Base-by-base conservation (phyloP, 2,113 vertebrate species). In the Serinus canaria region DNA sequence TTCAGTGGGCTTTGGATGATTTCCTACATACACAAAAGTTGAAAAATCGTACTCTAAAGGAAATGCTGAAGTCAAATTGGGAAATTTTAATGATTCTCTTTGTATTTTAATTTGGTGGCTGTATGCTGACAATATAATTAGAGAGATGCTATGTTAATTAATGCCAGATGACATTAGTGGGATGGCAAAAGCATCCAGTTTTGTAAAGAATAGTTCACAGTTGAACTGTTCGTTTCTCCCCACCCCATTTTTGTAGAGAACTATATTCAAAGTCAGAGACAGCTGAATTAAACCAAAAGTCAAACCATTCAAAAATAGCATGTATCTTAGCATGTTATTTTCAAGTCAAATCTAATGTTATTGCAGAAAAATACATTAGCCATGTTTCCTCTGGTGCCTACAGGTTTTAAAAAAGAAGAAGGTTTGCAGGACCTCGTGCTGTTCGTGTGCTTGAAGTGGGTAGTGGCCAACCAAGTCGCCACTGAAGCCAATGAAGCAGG, bases 81-180 rank as follows among this genome's bases (percentile, higher is more conserved):
- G 69, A 92, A 82, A 53, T 58, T 87, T 68, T 91, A 95, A 91
- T 24, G 50, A 79, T 91, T 91, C 44, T 76, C 35, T 91, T 94
- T 95, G 78, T 85, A 76, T 94, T 94, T 96, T 89, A 96, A 95
- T 89, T 92, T 83, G 80, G 87, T 83, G 66, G 49, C 49, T 94
- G 39, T 87, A 72, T 72, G 89, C 77, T 96, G 89, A 89, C 89
- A 94, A 73, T 95, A 72, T 96, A 92, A 95, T 97, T 95, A 96
- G 77, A 49, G 91, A 93, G 77, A 79, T 73, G 74, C 81, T 89
- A 91, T 92, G 87, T 83, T 96, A 95, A 89, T 92, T 94, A 91
- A 91, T 89, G 66, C 94, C 95, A 95, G 93, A 89, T 95, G 92
- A 89, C 62, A 82, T 75, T 78, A 81, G 69, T 58, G 66, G 81